Conservation (phyloP, 2,113 vertebrate species). For the Scomber colias region DNA sequence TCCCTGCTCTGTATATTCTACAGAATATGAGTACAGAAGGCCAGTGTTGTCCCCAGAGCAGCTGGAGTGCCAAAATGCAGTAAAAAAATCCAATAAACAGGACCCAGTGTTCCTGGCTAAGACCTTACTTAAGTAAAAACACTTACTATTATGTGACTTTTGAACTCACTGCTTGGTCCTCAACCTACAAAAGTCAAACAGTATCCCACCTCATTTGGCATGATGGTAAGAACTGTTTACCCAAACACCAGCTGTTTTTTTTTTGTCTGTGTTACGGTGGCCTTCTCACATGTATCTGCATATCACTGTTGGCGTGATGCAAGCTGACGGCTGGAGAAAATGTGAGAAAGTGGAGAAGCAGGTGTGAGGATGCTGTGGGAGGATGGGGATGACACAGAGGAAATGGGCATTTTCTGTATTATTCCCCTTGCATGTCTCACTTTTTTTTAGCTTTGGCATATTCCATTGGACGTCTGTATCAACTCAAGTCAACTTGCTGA, state of each 20-base stretch:
- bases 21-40: not conserved
- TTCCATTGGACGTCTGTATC: not conserved
- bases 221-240: slow-evolving; percentile 5
- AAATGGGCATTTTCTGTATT: slow-evolving; percentile 18
- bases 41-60: no score
- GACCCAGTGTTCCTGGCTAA: no score
- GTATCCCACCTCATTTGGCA: not conserved
- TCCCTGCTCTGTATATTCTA: not conserved
- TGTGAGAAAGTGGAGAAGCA: slow-evolving; percentile 27
- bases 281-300: slow-evolving; percentile 3
- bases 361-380: slow-evolving; percentile 39
- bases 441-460: not conserved
- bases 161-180: not conserved
- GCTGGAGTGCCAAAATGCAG: no score
- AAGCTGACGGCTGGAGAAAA: slow-evolving; percentile 41
- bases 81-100: no score
- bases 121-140: not conserved
- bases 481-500: no score
- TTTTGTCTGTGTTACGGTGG: not conserved
- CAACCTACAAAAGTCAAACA: slow-evolving; percentile 39
- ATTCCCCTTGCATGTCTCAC: slow-evolving; percentile 31
- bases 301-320: slow-evolving; percentile 34
- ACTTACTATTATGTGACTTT: not conserved
- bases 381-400: slow-evolving; percentile 26
- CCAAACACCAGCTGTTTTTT: not conserved